Percentiles rank a stretch among this genome's conserved stretches.
Evolutionary conservation across 2,797 vertebrate genomes (phyloP).

Genomic region (Tauraco hartlaubi): DNA sequence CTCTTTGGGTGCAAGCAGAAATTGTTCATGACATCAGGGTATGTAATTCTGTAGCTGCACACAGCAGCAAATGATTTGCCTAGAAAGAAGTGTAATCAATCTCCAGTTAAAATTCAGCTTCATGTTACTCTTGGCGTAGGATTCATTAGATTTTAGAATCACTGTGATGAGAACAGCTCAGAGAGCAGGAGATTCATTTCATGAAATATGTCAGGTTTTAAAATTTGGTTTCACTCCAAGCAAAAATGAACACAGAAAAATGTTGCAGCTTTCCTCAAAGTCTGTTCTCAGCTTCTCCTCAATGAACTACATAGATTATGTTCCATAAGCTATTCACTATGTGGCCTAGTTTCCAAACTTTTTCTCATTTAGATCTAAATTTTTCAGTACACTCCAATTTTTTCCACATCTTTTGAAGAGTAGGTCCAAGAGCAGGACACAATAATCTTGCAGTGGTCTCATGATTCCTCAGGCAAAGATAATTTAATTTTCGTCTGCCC

Average conservation of each 20-base stretch:
- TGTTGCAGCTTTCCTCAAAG: not conserved
- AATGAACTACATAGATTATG: not conserved
- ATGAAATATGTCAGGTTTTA: slow-evolving; percentile 8
- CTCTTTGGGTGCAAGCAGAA: slow-evolving; percentile 10
- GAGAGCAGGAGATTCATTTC: slow-evolving; percentile 11
- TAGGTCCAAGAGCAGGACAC: not conserved
- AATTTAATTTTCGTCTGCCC: not conserved
- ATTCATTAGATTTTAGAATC: not conserved
- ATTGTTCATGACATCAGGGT: not conserved
- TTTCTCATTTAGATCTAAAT: not conserved
- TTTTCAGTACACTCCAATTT: not conserved
- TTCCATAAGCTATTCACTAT: not conserved
- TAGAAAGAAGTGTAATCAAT: slow-evolving; percentile 20
- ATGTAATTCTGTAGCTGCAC: not conserved
- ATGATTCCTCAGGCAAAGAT: not conserved
- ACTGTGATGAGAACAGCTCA: not conserved
- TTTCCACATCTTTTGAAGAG: not conserved
- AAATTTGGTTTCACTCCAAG: slow-evolving; percentile 20
- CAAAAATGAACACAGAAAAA: not conserved
- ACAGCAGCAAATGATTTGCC: not conserved
- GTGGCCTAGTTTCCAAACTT: not conserved
- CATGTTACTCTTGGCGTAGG: slow-evolving; percentile 24
- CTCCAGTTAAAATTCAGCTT: slow-evolving; percentile 23
- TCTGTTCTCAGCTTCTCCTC: not conserved
- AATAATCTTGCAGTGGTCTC: not conserved